These are phyloP conservation scores for Drosophila rubida DNA, from an alignment of 2,888 invertebrate species.

Conservation along the genomic window DNA sequence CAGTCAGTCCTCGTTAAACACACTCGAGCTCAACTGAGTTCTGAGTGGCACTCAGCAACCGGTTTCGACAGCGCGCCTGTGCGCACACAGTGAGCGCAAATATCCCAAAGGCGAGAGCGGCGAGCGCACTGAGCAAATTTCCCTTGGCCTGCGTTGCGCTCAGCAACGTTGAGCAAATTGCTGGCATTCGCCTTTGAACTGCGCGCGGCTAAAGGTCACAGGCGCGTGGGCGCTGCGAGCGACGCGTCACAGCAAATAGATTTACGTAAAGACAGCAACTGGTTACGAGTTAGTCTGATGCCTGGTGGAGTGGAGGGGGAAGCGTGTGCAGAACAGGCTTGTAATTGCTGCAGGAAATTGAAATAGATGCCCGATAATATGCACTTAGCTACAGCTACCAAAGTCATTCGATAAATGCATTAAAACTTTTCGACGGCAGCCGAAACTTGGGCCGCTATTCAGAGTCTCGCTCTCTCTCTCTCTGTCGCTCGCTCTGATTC, in stretches of 20 bases:
- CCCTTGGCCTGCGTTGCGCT: conserved; percentile 16
- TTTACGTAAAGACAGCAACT: conserved; percentile 61
- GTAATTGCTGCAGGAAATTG: conserved; percentile 77
- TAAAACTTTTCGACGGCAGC: conserved; percentile 68
- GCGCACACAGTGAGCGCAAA: conserved; percentile 39
- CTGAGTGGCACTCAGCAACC: conserved; percentile 40
- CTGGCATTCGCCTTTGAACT: conserved; percentile 71
- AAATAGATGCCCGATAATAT: conserved; percentile 80
- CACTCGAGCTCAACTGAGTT: conserved; percentile 16
- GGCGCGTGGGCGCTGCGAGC: conserved; percentile 41
- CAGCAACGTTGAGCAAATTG: conserved; percentile 21
- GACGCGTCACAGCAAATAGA: conserved; percentile 9
- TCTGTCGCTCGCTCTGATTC: not conserved
- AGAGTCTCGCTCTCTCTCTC: conserved; percentile 1
- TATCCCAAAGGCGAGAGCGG: not conserved
- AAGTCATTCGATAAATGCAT: conserved; percentile 77
- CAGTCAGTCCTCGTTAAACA: not conserved
- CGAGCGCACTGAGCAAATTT: conserved; percentile 42
- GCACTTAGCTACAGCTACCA: conserved; percentile 64
- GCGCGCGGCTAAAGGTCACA: conserved; percentile 64
- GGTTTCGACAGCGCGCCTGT: conserved; percentile 40
- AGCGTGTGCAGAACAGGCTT: conserved; percentile 20
- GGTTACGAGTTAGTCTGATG: conserved; percentile 36
- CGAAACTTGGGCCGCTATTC: conserved; percentile 38
- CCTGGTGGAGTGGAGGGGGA: too few species aligned